phyloP scores from a whole-genome alignment of 2,888 invertebrate species.

The Yponomeuta cagnagella region DNA sequence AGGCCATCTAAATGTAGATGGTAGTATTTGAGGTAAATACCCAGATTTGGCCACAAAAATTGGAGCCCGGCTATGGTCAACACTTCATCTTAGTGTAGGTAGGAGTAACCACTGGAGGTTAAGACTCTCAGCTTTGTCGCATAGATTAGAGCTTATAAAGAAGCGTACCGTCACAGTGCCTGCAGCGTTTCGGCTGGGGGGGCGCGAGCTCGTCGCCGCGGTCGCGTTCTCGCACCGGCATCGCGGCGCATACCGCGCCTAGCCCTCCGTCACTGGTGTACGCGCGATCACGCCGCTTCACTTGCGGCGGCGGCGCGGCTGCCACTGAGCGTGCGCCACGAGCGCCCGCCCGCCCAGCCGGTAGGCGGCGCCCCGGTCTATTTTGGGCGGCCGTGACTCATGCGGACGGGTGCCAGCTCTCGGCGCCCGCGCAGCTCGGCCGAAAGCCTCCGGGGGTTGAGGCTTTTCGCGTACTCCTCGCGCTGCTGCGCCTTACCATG shows the following conservation, averaged over 20 bases:
- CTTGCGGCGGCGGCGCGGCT: conserved; percentile 67
- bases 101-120: not conserved
- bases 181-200: conserved; percentile 93
- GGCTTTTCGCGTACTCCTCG: not conserved
- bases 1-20: no score
- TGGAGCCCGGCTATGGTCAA: no score
- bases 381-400: conserved; percentile 71
- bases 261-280: conserved; percentile 24
- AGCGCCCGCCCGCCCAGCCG: conserved; percentile 67
- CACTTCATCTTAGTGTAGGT: not conserved
- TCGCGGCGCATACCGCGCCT: conserved; percentile 75
- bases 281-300: conserved; percentile 56
- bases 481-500: no score
- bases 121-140: not conserved
- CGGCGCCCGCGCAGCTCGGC: conserved; percentile 64
- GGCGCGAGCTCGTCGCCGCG: conserved; percentile 74
- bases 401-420: conserved; percentile 48
- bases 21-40: no score
- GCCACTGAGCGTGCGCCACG: conserved; percentile 63
- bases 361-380: conserved; percentile 72
- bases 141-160: not conserved
- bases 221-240: conserved; percentile 76
- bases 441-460: conserved; percentile 13
- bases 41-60: no score
- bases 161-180: conserved; percentile 89